These are phyloP conservation scores for Drosophila fulvimacula DNA, from an alignment of 2,888 invertebrate genomes.

Conservation along the genomic window DNA sequence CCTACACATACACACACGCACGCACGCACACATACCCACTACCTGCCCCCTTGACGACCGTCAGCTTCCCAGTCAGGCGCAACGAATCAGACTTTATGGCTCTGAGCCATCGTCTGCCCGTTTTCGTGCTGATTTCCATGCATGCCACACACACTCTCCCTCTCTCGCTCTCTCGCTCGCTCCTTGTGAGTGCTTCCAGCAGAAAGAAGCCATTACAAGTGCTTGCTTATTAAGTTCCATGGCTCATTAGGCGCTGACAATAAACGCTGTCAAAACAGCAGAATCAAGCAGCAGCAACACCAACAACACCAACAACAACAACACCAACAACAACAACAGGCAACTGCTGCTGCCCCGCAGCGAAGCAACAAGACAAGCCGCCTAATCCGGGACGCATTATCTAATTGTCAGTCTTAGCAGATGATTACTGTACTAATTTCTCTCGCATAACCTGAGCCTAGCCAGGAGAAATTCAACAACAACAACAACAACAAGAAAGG, in stretches of 20 bases:
- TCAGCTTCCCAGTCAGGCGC: constrained; percentile 45
- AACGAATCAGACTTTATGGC: constrained; percentile 65
- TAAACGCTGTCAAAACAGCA: constrained; percentile 70
- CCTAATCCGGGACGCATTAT: constrained; percentile 72
- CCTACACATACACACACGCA: not conserved
- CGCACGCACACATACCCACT: not conserved
- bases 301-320: constrained; percentile 12
- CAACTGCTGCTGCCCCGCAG: constrained; percentile 9
- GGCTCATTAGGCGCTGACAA: constrained; percentile 78
- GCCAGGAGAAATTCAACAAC: constrained; percentile 21
- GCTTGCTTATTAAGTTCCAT: constrained; percentile 79
- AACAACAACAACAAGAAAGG: not conserved
- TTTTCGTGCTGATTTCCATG: constrained; percentile 55
- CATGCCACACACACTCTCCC: constrained; percentile 33
- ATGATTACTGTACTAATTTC: constrained; percentile 79
- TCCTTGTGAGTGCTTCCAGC: constrained; percentile 2
- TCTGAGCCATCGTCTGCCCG: constrained; percentile 29
- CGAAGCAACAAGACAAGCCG: constrained; percentile 44
- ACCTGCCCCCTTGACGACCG: constrained; percentile 9
- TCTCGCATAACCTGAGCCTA: constrained; percentile 51
- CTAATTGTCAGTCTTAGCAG: constrained; percentile 76
- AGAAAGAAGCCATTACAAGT: constrained; percentile 74
- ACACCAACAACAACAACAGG: constrained; percentile 8
- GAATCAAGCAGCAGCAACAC: too few relatives aligned
- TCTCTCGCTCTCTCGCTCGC: not conserved